Percentiles rank a stretch among this genome's conserved stretches.
Evolutionary conservation across 1,140 invertebrate genomes (phyloP).

Genomic region (Hyles euphorbiae): DNA sequence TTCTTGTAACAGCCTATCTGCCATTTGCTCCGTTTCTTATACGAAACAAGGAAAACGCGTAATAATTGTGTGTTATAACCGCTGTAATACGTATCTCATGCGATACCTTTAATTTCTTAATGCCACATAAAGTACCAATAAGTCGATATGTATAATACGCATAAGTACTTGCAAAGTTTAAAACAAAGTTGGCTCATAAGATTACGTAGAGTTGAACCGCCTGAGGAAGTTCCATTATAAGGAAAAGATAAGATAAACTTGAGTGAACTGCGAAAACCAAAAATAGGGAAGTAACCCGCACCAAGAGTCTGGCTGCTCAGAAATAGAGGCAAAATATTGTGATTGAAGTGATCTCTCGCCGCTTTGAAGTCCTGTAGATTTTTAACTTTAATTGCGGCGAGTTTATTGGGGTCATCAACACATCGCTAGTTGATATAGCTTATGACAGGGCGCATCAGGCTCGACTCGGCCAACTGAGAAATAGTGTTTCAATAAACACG

Average conservation of each 20-base stretch:
- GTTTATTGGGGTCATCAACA: not conserved
- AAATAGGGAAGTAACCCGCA: too few species aligned
- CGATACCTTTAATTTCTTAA: not conserved
- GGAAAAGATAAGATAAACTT: constrained; percentile 4
- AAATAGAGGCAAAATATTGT: too few species aligned
- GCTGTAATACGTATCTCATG: not conserved
- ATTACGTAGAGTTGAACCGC: constrained; percentile 2
- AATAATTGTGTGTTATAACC: not conserved
- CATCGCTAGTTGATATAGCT: constrained; percentile 20
- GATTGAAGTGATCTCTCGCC: not conserved
- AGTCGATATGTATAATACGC: too few species aligned
- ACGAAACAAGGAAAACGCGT: constrained; percentile 4
- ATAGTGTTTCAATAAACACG: constrained; percentile 70
- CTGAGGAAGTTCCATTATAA: not conserved
- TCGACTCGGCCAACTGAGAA: constrained; percentile 49
- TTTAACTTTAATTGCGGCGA: not conserved
- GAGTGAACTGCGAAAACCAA: not conserved
- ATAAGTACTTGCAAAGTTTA: not conserved
- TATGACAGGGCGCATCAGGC: constrained; percentile 31
- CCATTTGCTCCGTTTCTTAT: constrained; percentile 4
- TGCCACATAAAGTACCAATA: too few species aligned
- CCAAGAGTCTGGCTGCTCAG: too few species aligned
- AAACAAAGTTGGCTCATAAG: constrained; percentile 3
- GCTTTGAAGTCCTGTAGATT: not conserved
- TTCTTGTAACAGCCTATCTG: constrained; percentile 5